phyloP scores from a whole-genome alignment of 2,797 vertebrate genomes.

The Molossus alvarezi region DNA sequence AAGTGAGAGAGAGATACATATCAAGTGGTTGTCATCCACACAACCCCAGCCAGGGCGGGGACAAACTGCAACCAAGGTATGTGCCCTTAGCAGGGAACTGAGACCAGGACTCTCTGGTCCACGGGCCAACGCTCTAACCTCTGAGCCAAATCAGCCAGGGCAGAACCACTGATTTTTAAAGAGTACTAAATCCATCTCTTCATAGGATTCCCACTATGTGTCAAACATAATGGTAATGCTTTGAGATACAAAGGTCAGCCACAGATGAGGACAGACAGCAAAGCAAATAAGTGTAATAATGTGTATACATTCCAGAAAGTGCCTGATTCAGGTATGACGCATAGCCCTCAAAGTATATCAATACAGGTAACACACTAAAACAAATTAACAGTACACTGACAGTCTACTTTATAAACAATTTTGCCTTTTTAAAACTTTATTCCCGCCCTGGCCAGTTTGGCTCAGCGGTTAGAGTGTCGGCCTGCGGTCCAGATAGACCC shows the following conservation, averaged over 20 bases:
- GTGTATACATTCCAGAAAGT: background rate
- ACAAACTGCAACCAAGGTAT: too few species aligned
- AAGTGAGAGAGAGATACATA: too few species aligned
- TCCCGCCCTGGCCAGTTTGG: too few species aligned
- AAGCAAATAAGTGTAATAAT: background rate
- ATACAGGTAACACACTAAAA: background rate
- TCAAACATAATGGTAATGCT: background rate
- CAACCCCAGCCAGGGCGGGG: too few species aligned
- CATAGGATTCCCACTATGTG: background rate
- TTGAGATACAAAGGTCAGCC: slow-evolving; percentile 27
- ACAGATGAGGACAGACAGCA: background rate
- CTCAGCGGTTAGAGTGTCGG: too few species aligned
- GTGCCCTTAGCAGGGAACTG: too few species aligned
- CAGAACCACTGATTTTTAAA: slow-evolving; percentile 35
- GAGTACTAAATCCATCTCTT: slow-evolving; percentile 27
- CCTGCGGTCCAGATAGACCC: too few species aligned
- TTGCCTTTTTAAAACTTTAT: slow-evolving; percentile 36
- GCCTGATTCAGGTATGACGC: background rate
- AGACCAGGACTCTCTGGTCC: too few species aligned
- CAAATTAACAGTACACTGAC: background rate
- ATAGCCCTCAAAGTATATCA: background rate
- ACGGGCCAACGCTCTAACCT: too few species aligned
- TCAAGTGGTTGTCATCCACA: too few species aligned
- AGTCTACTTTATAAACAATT: background rate
- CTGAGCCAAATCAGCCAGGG: too few species aligned